Base-by-base conservation (phyloP, 1,140 invertebrate genomes). In the Drosophila ficusphila region DNA sequence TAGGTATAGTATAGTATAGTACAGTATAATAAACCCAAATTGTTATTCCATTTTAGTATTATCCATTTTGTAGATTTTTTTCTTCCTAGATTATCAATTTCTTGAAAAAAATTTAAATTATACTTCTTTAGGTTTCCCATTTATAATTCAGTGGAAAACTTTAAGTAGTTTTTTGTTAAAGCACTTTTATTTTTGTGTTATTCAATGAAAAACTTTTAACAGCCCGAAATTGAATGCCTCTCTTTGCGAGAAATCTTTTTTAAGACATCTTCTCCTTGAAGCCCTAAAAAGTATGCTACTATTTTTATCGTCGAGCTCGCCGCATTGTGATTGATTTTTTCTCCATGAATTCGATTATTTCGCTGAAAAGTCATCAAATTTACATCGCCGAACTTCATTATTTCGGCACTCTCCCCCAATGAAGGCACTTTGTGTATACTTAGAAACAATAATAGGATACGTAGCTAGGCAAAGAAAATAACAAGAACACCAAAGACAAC, bases 1-100 rank as follows among this genome's bases (percentile, higher is more conserved):
- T n/a, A n/a, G n/a, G n/a, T n/a, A 69, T 47, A 44, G 31, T 62
- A 72, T 53, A 46, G 33, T 36, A 60, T 21, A 69, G 60, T 60
- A 29, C 21, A 62, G 53, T 51, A 29, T 16, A 27, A 23, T 18
- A 64, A 58, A 25, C 8, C n/a, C 12, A 46, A 54, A 58, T 62
- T 29, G 6, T 41, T n/a, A n/a, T n/a, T n/a, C n/a, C n/a, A n/a
- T n/a, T 54, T 27, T 62, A 46, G 12, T 46, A 34, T 41, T n/a
- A n/a, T n/a, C n/a, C n/a, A n/a, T n/a, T n/a, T n/a, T n/a, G n/a
- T n/a, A n/a, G n/a, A n/a, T n/a, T n/a, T n/a, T n/a, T n/a, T n/a
- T n/a, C n/a, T n/a, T n/a, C n/a, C n/a, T n/a, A n/a, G n/a, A n/a
- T n/a, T n/a, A n/a, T n/a, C n/a, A n/a, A n/a, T n/a, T n/a, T n/a